Base-by-base conservation (phyloP, 2,797 vertebrate species). In the Halcyon badia region DNA sequence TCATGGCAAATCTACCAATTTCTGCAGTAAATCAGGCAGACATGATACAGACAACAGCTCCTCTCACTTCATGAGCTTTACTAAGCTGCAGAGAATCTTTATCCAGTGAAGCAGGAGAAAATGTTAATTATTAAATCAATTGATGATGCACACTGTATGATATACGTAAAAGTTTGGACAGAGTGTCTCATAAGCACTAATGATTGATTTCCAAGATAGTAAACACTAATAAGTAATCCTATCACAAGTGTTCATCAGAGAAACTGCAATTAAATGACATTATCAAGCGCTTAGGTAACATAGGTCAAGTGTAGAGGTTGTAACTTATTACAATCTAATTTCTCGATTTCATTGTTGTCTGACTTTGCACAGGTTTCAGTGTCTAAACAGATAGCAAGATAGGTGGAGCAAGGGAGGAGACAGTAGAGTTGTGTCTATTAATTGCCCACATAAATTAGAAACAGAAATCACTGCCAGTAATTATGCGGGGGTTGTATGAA, bases 221-320 rank as follows among this genome's bases (percentile, higher is more conserved):
- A 42, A 85, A 82, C 86, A 51, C 24, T 91, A 77, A 44, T 90
- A 89, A 54, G 58, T 64, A 85, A 68, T 82, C 31, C 39, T 73
- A 48, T 24, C 82, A 71, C 48, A 91, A 65, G 49, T 49, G 79
- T 93, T 92, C 56, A 64, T 56, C 21, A 83, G 30, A 87, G 30
- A 95, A 95, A 89, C 26, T 33, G 14, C 35, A 86, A 82, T 79
- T 81, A 90, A 91, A 37, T 66, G 3, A 51, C 44, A 77, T 83
- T 94, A 83, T 61, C 72, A 58, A 85, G 17, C 26, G 64, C 26
- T 72, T 79, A 64, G 19, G 37, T 8, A 94, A 84, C 39, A 81
- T 3, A 79, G 73, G 51, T 54, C 37, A 83, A 83, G 26, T 61
- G 48, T 37, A 77, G 76, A 76, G 49, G 13, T 56, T 82, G 33